Base-by-base conservation (phyloP, 2,113 vertebrate genomes). In the Centropristis striata region DNA sequence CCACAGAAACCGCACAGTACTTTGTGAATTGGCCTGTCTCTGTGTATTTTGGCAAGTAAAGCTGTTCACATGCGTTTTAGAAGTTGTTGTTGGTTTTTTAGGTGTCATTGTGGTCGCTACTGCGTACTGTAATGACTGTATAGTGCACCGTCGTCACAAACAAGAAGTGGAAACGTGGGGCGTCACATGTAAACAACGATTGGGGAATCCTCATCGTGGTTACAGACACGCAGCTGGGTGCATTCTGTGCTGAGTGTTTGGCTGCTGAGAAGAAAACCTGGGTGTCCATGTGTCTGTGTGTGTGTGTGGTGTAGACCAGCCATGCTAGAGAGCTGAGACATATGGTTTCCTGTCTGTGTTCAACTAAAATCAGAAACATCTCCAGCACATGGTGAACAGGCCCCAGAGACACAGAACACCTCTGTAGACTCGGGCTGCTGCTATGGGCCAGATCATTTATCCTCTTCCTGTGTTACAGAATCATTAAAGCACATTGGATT, bases 281-380 rank as follows among this genome's bases (percentile, higher is more conserved):
- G 2, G 20, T 67, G 20, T 79, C 25, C 66, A 47, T 57, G 16
- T 64, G 58, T 5, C 11, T 44, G 57, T 15, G 25, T 23, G 47
- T 28, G 59, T 16, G 15, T 64, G 58, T 42, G n/a, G 53, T 58
- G 42, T 75, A 71, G 63, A n/a, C 63, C 53, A 51, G 77, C 77
- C 60, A 27, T 37, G 41, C 64, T 84, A 55, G 92, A 95, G 92
- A 94, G 95, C 96, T 96, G 96, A 98, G 97, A 98, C 97, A 93
- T 95, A 92, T 82, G 96, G 97, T 98, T 98, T 98, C 97, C 97
- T 98, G 97, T 98, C 96, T 98, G 90, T 96, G 96, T 97, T 97
- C 96, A 96, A 95, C 94, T 96, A 93, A 92, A 94, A 94, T 94
- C 94, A 95, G 95, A 96, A 89, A 94, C 92, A 92, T 92, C 83